Evolutionary conservation across 2,113 vertebrate species (phyloP).

Genomic region (Oreocharis arfaki): DNA sequence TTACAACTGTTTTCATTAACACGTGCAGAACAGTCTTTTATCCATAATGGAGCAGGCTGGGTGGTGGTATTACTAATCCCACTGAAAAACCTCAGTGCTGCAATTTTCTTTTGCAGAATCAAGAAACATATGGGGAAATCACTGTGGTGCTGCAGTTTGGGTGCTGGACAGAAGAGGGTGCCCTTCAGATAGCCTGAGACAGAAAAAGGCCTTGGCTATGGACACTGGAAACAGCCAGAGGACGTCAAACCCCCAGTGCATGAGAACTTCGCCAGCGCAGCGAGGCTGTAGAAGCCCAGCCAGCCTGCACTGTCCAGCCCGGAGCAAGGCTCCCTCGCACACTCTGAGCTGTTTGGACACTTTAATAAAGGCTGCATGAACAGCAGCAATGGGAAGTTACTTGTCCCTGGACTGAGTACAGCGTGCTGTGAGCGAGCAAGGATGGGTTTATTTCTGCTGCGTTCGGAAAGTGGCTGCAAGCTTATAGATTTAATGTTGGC

Average conservation of each 20-base stretch:
- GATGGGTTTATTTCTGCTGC: neutral
- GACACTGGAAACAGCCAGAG: neutral
- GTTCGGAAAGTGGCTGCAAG: neutral
- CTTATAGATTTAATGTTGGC: neutral
- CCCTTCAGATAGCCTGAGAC: neutral
- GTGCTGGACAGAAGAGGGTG: slow-evolving; percentile 35
- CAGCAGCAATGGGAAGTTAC: neutral
- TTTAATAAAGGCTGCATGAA: neutral
- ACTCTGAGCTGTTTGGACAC: neutral
- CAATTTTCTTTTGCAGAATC: neutral
- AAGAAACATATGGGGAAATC: too few relatives aligned
- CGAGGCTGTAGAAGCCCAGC: neutral
- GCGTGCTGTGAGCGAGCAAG: rapidly evolving
- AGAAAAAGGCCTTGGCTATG: neutral
- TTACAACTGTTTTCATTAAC: neutral
- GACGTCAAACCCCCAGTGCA: rapidly evolving
- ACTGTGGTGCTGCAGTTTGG: neutral
- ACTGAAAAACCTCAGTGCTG: neutral
- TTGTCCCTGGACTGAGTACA: neutral
- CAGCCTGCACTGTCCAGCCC: rapidly evolving
- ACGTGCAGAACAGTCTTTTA: neutral
- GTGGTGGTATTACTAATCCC: neutral
- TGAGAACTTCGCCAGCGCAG: rapidly evolving
- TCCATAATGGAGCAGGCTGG: neutral
- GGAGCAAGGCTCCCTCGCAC: rapidly evolving